phyloP scores from a whole-genome alignment of 2,888 invertebrate genomes.

The Diplolepis rosae region DNA sequence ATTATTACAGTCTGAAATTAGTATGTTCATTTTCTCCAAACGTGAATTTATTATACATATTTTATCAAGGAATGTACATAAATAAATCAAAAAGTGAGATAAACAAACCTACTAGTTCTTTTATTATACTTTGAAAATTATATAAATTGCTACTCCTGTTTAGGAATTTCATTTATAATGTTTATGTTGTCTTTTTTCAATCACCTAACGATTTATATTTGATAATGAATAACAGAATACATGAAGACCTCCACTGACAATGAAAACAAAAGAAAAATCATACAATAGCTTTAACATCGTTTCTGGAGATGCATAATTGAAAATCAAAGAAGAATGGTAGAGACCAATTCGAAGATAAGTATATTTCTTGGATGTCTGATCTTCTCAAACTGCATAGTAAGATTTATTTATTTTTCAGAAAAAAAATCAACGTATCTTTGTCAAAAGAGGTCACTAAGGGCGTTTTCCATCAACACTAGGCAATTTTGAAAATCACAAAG shows the following conservation, averaged over 20 bases:
- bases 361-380: neutral
- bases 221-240: neutral
- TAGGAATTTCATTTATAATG: no score
- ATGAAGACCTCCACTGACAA: no score
- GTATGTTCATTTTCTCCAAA: no score
- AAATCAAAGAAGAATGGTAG: neutral
- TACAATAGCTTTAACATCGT: no score
- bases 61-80: slow-evolving; percentile 21
- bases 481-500: no score
- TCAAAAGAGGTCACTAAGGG: neutral
- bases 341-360: neutral
- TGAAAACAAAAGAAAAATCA: no score
- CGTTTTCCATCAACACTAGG: no score
- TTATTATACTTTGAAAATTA: neutral
- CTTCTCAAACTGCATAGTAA: neutral
- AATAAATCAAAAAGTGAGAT: neutral
- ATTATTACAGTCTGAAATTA: no score
- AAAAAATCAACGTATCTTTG: neutral
- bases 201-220: neutral
- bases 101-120: neutral
- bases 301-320: neutral
- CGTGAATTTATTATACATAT: neutral
- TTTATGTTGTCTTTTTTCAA: neutral
- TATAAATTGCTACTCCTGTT: no score
- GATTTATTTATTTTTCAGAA: neutral